A percentile compares a stretch with the other conserved stretches of the same genome.
Conservation (phyloP, 2,888 invertebrate species). For the Drepana falcataria region DNA sequence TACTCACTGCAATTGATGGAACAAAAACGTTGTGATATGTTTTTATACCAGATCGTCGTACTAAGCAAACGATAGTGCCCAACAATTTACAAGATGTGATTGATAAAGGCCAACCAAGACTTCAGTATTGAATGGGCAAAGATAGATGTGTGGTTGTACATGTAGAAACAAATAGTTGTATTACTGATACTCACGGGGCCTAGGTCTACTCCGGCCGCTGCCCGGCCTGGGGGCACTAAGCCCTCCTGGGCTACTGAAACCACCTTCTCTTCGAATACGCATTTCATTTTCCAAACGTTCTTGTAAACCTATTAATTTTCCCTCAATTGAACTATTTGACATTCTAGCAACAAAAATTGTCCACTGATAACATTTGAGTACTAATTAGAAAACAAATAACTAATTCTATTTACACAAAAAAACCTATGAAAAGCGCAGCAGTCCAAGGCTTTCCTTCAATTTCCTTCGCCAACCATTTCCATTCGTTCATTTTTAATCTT, state of each 20-base stretch:
- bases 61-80: neutral
- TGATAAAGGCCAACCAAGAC: conserved; percentile 10
- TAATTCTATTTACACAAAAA: conserved; percentile 65
- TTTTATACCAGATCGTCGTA: neutral
- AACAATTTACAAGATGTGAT: conserved; percentile 8
- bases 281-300: conserved; percentile 83
- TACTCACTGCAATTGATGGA: neutral
- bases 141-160: too few species aligned
- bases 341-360: conserved; percentile 62
- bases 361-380: conserved; percentile 61
- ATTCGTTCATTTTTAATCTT: conserved; percentile 37
- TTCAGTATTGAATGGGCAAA: neutral
- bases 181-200: conserved; percentile 77
- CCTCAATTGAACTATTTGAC: conserved; percentile 86
- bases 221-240: conserved; percentile 70
- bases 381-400: conserved; percentile 48
- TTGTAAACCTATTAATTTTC: conserved; percentile 90
- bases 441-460: conserved; percentile 65
- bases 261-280: conserved; percentile 82
- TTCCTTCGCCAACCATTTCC: conserved; percentile 41
- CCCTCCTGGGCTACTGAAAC: conserved; percentile 78
- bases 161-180: neutral
- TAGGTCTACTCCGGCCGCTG: conserved; percentile 78
- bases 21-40: neutral
- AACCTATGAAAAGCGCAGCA: conserved; percentile 61